These are phyloP conservation scores for Dasyurus viverrinus DNA, from an alignment of 2,113 vertebrate species.

Conservation along the genomic window DNA sequence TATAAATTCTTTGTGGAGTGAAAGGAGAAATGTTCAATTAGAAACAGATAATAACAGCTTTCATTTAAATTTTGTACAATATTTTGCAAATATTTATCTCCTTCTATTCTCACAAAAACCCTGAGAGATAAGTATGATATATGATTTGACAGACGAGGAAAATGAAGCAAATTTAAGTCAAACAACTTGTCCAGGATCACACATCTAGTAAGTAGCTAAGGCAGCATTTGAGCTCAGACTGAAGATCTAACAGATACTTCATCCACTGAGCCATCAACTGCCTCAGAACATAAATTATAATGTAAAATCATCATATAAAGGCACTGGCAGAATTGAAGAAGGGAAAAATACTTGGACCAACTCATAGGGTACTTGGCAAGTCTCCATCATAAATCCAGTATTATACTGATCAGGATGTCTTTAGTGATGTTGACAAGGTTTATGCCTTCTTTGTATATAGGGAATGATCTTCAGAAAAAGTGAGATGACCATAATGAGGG, in stretches of 20 bases:
- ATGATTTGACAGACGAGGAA: too few species aligned
- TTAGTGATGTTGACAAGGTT: slow-evolving; percentile 76
- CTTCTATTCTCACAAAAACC: too few species aligned
- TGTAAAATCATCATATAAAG: background rate
- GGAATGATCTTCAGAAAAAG: slow-evolving; percentile 89
- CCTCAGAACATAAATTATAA: too few species aligned
- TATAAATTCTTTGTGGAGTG: slow-evolving; percentile 4
- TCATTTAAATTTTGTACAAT: too few species aligned
- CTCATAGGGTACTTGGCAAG: slow-evolving; percentile 88
- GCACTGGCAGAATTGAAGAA: background rate
- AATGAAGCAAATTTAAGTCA: too few species aligned
- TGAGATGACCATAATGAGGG: slow-evolving; percentile 89
- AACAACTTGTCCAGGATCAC: too few species aligned
- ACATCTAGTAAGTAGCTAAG: too few species aligned
- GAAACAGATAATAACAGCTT: background rate
- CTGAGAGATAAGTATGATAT: too few species aligned
- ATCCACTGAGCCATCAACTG: too few species aligned
- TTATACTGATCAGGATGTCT: slow-evolving; percentile 82
- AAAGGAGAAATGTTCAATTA: background rate
- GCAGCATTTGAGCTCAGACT: too few species aligned
- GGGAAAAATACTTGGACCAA: slow-evolving; percentile 63
- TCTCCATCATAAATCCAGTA: slow-evolving; percentile 87
- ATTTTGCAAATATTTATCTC: too few species aligned
- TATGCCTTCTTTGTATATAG: slow-evolving; percentile 89
- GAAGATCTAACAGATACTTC: too few species aligned